A percentile compares a stretch with the other conserved stretches of the same genome.
Conservation (phyloP, 1,140 invertebrate species). For the Eumeta japonica region DNA sequence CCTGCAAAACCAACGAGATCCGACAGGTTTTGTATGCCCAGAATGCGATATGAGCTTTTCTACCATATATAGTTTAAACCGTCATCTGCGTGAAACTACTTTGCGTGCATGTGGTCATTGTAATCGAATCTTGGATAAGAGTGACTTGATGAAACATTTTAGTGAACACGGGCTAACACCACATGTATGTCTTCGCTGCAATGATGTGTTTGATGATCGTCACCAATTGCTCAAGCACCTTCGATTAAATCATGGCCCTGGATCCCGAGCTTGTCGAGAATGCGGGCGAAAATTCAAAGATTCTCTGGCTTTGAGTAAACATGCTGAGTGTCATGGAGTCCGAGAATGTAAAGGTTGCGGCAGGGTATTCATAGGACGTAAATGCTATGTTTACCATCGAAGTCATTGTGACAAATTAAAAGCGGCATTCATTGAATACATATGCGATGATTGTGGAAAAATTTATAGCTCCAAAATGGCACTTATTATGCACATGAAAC, state of each 20-base stretch:
- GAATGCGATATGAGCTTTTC: conserved; percentile 11
- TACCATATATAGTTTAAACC: conserved; percentile 10
- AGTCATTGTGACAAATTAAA: conserved; percentile 8
- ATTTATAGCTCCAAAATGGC: conserved; percentile 12
- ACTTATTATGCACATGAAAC: conserved; percentile 16
- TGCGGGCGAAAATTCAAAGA: background rate
- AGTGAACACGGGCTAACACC: conserved; percentile 7
- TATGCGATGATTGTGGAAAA: conserved; percentile 21
- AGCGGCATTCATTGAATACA: conserved; percentile 6
- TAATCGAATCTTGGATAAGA: conserved; percentile 8
- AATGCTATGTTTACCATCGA: conserved; percentile 14
- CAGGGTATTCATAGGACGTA: conserved; percentile 12
- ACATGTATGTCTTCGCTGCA: background rate
- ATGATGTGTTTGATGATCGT: background rate
- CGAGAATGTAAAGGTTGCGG: conserved; percentile 10
- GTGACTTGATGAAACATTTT: conserved; percentile 9
- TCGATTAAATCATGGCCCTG: background rate
- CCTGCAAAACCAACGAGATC: too few species aligned
- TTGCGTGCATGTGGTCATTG: conserved; percentile 15
- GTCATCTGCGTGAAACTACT: conserved; percentile 12
- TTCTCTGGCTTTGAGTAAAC: conserved; percentile 5
- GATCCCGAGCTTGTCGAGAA: background rate
- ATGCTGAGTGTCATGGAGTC: conserved; percentile 9
- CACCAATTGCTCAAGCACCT: background rate
- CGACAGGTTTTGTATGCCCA: conserved; percentile 11